These are phyloP conservation scores for Lithophane ornitopus DNA, from an alignment of 2,888 invertebrate genomes.

Conservation along the genomic window DNA sequence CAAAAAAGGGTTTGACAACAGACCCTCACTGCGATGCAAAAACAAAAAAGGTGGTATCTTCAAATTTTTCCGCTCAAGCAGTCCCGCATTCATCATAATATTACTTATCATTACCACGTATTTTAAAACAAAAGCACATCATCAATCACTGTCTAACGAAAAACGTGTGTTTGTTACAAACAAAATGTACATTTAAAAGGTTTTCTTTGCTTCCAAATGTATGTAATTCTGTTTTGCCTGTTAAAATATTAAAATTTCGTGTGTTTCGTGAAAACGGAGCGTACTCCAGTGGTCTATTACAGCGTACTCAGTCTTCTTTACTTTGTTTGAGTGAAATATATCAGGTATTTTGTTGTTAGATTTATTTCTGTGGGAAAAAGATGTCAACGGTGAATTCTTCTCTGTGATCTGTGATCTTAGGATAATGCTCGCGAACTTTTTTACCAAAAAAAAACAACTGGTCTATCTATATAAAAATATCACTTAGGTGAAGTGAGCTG, in stretches of 20 bases:
- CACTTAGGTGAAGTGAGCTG: too few relatives aligned
- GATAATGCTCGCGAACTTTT: too few relatives aligned
- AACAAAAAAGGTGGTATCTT: slow-evolving; percentile 24
- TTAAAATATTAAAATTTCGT: slow-evolving; percentile 57
- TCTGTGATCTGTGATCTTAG: not conserved
- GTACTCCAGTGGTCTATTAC: slow-evolving; percentile 45
- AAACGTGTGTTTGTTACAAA: slow-evolving; percentile 66
- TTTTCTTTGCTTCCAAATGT: slow-evolving; percentile 62
- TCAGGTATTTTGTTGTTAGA: slow-evolving; percentile 13
- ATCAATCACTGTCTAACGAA: slow-evolving; percentile 79
- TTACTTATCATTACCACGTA: slow-evolving; percentile 78
- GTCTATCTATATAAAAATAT: too few relatives aligned
- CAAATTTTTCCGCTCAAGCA: slow-evolving; percentile 32
- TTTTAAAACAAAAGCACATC: slow-evolving; percentile 77
- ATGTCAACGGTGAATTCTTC: not conserved
- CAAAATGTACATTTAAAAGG: slow-evolving; percentile 67
- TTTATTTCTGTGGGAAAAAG: not conserved
- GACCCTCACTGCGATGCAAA: not conserved
- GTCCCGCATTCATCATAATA: slow-evolving; percentile 77
- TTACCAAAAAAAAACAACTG: too few relatives aligned
- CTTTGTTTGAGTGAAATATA: slow-evolving; percentile 11
- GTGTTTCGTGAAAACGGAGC: slow-evolving; percentile 44
- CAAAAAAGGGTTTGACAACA: slow-evolving; percentile 17
- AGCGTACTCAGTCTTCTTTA: slow-evolving; percentile 41
- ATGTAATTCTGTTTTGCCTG: slow-evolving; percentile 49